These are phyloP conservation scores for Phengaris arion DNA, from an alignment of 2,888 invertebrate genomes.

Conservation along the genomic window DNA sequence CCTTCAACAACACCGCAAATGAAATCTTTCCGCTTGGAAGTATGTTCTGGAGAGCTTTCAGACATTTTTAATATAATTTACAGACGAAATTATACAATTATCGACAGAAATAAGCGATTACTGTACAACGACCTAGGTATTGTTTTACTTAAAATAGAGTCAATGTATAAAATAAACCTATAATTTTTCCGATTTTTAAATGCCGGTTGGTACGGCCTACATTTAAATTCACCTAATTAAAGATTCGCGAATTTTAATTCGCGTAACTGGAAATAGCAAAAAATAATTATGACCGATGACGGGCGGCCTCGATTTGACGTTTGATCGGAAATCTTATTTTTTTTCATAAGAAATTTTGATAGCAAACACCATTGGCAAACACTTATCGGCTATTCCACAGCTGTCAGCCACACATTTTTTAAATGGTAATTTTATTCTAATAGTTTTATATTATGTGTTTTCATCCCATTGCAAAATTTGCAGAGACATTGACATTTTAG, in stretches of 20 bases:
- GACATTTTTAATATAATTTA: constrained; percentile 54
- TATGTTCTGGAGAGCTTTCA: constrained; percentile 78
- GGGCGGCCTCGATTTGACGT: constrained; percentile 21
- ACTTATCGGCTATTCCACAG: background rate
- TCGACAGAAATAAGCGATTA: constrained; percentile 2
- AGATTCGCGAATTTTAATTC: constrained; percentile 22
- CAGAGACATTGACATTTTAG: too few relatives aligned
- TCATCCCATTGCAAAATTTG: too few relatives aligned
- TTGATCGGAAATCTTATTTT: background rate
- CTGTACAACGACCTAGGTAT: background rate
- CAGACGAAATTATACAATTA: background rate
- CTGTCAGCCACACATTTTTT: background rate
- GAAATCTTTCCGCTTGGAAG: constrained; percentile 87
- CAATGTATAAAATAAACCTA: background rate
- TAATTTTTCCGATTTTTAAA: constrained; percentile 1
- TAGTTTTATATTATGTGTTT: too few relatives aligned
- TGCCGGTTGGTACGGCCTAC: background rate
- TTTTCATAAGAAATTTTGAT: background rate
- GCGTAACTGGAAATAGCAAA: constrained; percentile 4
- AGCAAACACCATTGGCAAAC: background rate
- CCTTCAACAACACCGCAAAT: constrained; percentile 97
- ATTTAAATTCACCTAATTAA: constrained; percentile 20
- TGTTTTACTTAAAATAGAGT: constrained; percentile 17
- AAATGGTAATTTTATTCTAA: too few relatives aligned
- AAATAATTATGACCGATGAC: constrained; percentile 4